Base-by-base conservation (phyloP, 2,797 vertebrate genomes). In the Urophycis tenuis region DNA sequence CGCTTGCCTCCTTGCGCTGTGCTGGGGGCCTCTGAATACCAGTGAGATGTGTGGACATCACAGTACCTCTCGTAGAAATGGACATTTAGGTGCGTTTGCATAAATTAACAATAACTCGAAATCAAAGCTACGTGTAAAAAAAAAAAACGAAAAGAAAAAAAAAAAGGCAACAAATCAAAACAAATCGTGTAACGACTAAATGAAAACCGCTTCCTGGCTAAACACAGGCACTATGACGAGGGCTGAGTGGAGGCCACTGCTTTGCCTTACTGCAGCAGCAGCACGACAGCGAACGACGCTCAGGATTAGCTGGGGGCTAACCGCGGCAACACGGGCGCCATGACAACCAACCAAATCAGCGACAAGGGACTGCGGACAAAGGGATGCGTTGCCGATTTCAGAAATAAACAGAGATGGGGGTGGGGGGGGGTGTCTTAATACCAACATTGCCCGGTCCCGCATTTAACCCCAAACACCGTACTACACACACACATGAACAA, bases 51-150 rank as follows among this genome's bases (percentile, higher is more conserved):
- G n/a, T n/a, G 34, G 7, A n/a, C 35, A 25, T 29, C 36, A 81
- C 77, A 83, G 92, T 91, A 91, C 90, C 90, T 29, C 81, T 79
- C 3, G 60, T 81, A 19, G 74, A 45, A 81, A 84, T 78, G 83
- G 67, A 75, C 74, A 31, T 84, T 74, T 79, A 53, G 30, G 73
- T 15, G 72, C 31, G 36, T 79, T 78, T 74, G 36, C 49, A 75
- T 81, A 41, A 83, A 82, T 49, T 4, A 84, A 81, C 31, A 25
- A 76, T 39, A 72, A 67, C 14, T 79, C 79, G 78, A 32, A 78
- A 85, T 19, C 30, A 41, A 72, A 74, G 33, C 2, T 33, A 41
- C 32, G 32, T 34, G 74, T 8, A 77, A 71, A 72, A 74, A 77
- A 33, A 78, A 73, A 76, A 14, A 77, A 71, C 69, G 72, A 77